Evolutionary conservation across 2,113 vertebrate species (phyloP).

Genomic region (Spilogale gracilis): DNA sequence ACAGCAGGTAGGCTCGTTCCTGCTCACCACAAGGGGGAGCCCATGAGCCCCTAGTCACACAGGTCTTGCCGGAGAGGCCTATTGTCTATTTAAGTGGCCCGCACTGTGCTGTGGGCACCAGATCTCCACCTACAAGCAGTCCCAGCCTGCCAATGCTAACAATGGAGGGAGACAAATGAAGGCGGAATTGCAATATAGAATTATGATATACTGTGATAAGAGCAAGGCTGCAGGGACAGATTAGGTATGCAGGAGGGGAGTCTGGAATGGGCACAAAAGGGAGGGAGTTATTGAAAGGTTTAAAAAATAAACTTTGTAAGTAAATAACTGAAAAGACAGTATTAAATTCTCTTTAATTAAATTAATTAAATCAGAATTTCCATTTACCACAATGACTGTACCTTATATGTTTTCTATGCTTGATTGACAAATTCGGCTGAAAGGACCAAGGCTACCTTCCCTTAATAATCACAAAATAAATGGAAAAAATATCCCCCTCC

Average conservation of each 20-base stretch:
- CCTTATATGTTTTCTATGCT: not conserved
- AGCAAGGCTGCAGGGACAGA: not conserved
- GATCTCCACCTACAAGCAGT: not conserved
- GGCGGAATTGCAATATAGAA: not conserved
- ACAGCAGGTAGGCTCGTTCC: not conserved
- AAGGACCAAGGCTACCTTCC: not conserved
- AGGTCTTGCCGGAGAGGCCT: not conserved
- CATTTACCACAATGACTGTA: not conserved
- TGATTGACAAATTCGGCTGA: not conserved
- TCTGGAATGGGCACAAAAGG: not conserved
- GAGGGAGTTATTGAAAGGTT: not conserved
- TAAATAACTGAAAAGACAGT: conserved; percentile 40
- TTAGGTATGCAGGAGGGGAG: not conserved
- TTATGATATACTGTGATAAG: not conserved
- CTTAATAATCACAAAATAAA: conserved; percentile 39
- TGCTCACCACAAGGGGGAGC: conserved; percentile 62
- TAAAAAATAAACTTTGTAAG: conserved; percentile 20
- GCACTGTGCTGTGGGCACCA: not conserved
- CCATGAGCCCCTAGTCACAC: not conserved
- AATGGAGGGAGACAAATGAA: not conserved
- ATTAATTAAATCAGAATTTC: conserved; percentile 49
- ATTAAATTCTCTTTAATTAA: conserved; percentile 24
- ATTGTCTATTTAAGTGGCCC: not conserved
- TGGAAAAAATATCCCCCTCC: not conserved
- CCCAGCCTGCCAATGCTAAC: not conserved